A percentile compares a stretch with the other conserved stretches of the same genome.
Evolutionary conservation across 2,888 invertebrate species (phyloP).

Genomic region (Drosophila neoperkinsi): DNA sequence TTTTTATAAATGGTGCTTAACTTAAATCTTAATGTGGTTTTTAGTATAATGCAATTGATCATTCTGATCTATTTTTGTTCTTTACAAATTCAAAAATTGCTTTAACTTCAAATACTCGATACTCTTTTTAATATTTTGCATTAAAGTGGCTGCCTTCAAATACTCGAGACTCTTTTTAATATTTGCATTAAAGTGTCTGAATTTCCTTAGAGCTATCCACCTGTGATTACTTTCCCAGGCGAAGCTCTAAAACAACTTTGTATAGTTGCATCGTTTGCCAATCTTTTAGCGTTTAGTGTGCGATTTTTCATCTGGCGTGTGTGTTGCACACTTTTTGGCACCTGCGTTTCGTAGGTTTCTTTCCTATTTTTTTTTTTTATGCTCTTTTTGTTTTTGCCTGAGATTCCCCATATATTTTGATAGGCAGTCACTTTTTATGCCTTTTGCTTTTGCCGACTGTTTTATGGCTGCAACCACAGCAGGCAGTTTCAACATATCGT

Average conservation of each 20-base stretch:
- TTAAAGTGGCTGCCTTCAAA: not conserved
- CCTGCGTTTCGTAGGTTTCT: slow-evolving; percentile 50
- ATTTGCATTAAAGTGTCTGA: not conserved
- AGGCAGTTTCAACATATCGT: slow-evolving; percentile 44
- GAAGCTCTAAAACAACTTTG: slow-evolving; percentile 9
- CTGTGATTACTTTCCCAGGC: slow-evolving; percentile 6
- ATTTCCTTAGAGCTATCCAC: not conserved
- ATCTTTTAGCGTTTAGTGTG: slow-evolving; percentile 74
- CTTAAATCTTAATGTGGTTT: not conserved
- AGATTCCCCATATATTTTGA: slow-evolving; percentile 68
- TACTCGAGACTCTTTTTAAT: not conserved
- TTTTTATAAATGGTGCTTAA: not conserved
- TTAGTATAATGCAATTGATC: not conserved
- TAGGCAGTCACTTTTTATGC: slow-evolving; percentile 77
- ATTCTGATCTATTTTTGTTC: not conserved
- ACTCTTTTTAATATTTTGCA: not conserved
- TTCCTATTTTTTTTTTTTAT: slow-evolving; percentile 10
- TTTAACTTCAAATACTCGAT: not conserved
- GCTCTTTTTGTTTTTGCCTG: slow-evolving; percentile 39
- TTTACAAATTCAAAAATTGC: not conserved
- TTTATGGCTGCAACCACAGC: slow-evolving; percentile 79
- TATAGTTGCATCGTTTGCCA: slow-evolving; percentile 42
- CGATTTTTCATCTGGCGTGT: slow-evolving; percentile 69
- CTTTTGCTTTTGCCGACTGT: slow-evolving; percentile 57
- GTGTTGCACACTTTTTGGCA: slow-evolving; percentile 69